A percentile compares a stretch with the other conserved stretches of the same genome.
Conservation (phyloP, 2,113 vertebrate species). For the Argyrosomus japonicus region DNA sequence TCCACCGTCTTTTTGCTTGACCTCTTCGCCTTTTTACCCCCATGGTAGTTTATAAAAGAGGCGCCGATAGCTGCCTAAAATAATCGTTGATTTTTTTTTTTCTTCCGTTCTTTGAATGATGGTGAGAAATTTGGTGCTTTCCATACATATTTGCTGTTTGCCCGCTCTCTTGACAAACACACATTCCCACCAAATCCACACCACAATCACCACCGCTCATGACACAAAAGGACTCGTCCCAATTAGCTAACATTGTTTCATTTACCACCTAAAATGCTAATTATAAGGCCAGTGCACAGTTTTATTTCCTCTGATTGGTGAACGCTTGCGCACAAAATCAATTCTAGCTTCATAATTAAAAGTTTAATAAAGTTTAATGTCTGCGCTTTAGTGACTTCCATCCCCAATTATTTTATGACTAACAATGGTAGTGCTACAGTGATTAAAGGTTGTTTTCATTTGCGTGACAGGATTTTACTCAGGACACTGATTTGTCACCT, state of each 20-base stretch:
- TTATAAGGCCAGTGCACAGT: not conserved
- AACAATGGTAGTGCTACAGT: slow-evolving; percentile 8
- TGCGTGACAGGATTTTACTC: slow-evolving; percentile 29
- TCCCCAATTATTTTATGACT: not conserved
- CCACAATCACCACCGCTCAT: not conserved
- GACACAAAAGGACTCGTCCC: slow-evolving; percentile 3
- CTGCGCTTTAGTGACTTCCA: slow-evolving; percentile 3
- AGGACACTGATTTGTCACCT: slow-evolving; percentile 29
- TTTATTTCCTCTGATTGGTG: not conserved
- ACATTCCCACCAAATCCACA: not conserved
- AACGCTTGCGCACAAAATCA: not conserved
- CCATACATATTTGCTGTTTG: not conserved
- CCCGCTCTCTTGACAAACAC: not conserved
- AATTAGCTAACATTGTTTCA: not conserved
- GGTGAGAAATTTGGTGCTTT: not conserved
- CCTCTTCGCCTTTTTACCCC: slow-evolving; percentile 45
- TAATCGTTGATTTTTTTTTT: slow-evolving; percentile 43
- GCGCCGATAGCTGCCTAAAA: slow-evolving; percentile 11
- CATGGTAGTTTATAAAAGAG: slow-evolving; percentile 48
- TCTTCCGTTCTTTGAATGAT: not conserved
- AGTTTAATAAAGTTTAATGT: not conserved
- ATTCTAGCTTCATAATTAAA: not conserved
- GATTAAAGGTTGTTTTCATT: slow-evolving; percentile 37
- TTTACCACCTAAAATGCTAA: slow-evolving; percentile 17
- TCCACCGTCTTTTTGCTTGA: slow-evolving; percentile 35